Percentiles rank a stretch among this genome's conserved stretches.
phyloP scores from a whole-genome alignment of 2,888 invertebrate species.

The Metallyticus violacea region DNA sequence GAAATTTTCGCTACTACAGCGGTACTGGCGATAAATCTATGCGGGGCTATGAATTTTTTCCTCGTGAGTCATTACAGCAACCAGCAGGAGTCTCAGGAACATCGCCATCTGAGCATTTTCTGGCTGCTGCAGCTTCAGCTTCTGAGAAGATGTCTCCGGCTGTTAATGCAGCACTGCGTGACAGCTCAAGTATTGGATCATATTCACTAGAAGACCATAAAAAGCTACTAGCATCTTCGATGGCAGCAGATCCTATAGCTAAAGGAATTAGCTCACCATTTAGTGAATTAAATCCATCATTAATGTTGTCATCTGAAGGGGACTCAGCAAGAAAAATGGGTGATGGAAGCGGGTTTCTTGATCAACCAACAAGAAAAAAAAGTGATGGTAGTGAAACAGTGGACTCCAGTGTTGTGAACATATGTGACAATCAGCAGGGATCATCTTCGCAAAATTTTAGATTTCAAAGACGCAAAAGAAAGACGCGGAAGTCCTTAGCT shows the following conservation, averaged over 20 bases:
- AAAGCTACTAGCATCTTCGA: background rate
- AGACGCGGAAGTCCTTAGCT: constrained; percentile 78
- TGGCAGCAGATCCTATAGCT: background rate
- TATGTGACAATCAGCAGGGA: background rate
- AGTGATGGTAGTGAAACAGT: background rate
- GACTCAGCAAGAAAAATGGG: constrained; percentile 3
- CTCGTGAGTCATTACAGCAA: constrained; percentile 66
- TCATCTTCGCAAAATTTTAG: constrained; percentile 20
- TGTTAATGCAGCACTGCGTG: background rate
- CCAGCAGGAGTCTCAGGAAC: constrained; percentile 12
- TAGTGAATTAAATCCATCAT: background rate
- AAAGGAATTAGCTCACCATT: background rate
- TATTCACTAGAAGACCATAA: background rate
- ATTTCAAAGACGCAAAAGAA: constrained; percentile 59
- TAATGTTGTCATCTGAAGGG: background rate
- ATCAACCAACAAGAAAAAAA: constrained; percentile 34
- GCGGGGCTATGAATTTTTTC: constrained; percentile 73
- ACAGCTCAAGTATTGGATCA: background rate
- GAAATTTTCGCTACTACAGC: constrained; percentile 83
- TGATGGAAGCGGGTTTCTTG: background rate
- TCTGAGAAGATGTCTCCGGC: constrained; percentile 13
- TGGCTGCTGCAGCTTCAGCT: constrained; percentile 26
- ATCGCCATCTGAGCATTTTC: constrained; percentile 30
- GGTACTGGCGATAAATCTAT: constrained; percentile 80
- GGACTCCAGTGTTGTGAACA: background rate